Base-by-base conservation (phyloP, 2,888 invertebrate species). In the Pristionchus maxplancki region DNA sequence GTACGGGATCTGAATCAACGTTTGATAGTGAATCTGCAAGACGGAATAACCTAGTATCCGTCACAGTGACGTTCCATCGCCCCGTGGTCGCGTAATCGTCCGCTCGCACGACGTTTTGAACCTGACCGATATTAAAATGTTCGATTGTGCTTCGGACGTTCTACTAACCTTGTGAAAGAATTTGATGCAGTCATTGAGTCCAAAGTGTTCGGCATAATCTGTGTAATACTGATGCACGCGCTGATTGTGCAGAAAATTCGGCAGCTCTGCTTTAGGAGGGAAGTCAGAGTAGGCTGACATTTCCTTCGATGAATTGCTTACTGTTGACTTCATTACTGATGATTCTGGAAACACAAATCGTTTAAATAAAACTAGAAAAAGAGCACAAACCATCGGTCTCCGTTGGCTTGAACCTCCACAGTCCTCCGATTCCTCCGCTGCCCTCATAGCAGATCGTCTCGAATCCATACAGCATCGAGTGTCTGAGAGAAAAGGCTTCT, bases 191-290 rank as follows among this genome's bases (percentile, higher is more conserved):
- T 93, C 89, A 11, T 64, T 74, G 13, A 94, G 90, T 11, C 90
- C 89, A 87, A 91, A 93, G 50, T 93, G 90, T 1, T 93, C 89
- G 24, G 94, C 92, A 88, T 94, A 94, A 83, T 90, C 85, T n/a
- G 91, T 87, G 37, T 94, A 89, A 90, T 95, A 90, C n/a, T 53
- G 15, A 15, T n/a, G 34, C 58, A 88, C 71, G 31, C 93, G 92
- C 74, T 89, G 90, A 90, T 95, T 95, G 74, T 95, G 95, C 94
- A 95, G 94, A 92, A 94, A 95, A 88, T 95, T 95, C 8, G 95
- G 95, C 90, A 93, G 95, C 13, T 95, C 91, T 64, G 93, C 91
- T 0, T 95, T 95, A 0, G 95, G 95, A 0, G 95, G 95, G 90
- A 95, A 96, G 91, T 96, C 95, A 86, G 94, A 94, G 91, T 92